Percentiles rank a stretch among this genome's conserved stretches.
Conservation (phyloP, 2,113 vertebrate species). For the Tachysurus vachellii region DNA sequence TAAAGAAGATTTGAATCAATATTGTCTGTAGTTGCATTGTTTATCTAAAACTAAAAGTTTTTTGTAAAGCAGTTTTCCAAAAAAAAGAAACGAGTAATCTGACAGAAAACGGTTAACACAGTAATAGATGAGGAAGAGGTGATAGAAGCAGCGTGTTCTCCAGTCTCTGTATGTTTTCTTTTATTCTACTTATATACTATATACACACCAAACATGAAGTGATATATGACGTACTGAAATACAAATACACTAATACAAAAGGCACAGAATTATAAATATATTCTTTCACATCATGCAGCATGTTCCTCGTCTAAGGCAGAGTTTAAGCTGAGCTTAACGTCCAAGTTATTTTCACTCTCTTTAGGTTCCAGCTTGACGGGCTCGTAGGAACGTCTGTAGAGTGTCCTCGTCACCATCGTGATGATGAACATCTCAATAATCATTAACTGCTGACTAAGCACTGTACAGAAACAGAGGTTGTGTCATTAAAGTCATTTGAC, state of each 20-base stretch:
- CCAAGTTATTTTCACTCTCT: constrained; percentile 59
- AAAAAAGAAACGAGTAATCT: neutral
- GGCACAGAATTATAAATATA: constrained; percentile 4
- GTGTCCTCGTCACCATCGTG: constrained; percentile 75
- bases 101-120: neutral
- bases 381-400: constrained; percentile 76
- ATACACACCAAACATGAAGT: neutral
- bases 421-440: constrained; percentile 88
- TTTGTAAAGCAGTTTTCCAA: no score
- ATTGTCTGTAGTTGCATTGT: neutral
- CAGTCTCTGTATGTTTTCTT: neutral
- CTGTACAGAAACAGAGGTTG: constrained; percentile 58
- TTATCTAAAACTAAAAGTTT: neutral
- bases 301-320: constrained; percentile 51
- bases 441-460: constrained; percentile 80
- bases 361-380: constrained; percentile 57
- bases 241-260: neutral
- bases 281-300: constrained; percentile 11
- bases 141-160: neutral
- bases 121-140: neutral
- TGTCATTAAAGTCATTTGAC: neutral
- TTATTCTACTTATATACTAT: neutral
- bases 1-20: neutral
- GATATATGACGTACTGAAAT: neutral
- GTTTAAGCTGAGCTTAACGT: constrained; percentile 57